Base-by-base conservation (phyloP, 2,888 invertebrate genomes). In the Xanthorhoe spadicearia region DNA sequence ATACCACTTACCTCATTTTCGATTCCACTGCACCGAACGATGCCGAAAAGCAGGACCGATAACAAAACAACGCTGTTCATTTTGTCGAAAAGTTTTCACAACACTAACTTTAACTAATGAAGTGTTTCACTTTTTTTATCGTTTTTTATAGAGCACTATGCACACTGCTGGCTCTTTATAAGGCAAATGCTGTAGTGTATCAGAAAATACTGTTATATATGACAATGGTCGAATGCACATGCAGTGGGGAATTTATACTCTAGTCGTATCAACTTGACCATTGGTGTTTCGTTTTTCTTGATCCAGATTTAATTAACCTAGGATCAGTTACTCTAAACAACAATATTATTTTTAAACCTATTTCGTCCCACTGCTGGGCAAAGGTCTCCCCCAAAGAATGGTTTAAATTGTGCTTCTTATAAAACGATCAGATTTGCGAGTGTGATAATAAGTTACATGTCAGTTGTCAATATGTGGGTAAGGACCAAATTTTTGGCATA, bases 61-160 rank as follows among this genome's bases (percentile, higher is more conserved):
- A 92, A 79, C 70, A 91, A 71, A 74, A 87, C 75, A 67, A 82
- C 85, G 82, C 68, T 78, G 81, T 87, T 91, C 92, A 92, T 92
- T 80, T 90, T 57, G 63, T 71, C 52, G 67, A 64, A 65, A 50
- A 43, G 62, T 68, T 61, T 54, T 52, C 91, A 92, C 91, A 83
- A 77, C 90, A 90, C 90, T 83, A 77, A 55, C 51, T 61, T 58
- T 69, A 85, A 87, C 87, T 77, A 64, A 61, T 64, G 56, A 64
- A 62, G 65, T 71, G 70, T 62, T 64, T 65, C 75, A 76, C 74
- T 70, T 62, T 65, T 38, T 43, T 71, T 60, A 61, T 46, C 50
- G 9, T 60, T 66, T 61, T 63, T 53, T 59, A 53, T 53, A 23
- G 59, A 60, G 64, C 68, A 67, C 60, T 57, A 18, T 67, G 53